These are phyloP conservation scores for Melopsittacus undulatus DNA, from an alignment of 2,797 vertebrate species.

Conservation along the genomic window DNA sequence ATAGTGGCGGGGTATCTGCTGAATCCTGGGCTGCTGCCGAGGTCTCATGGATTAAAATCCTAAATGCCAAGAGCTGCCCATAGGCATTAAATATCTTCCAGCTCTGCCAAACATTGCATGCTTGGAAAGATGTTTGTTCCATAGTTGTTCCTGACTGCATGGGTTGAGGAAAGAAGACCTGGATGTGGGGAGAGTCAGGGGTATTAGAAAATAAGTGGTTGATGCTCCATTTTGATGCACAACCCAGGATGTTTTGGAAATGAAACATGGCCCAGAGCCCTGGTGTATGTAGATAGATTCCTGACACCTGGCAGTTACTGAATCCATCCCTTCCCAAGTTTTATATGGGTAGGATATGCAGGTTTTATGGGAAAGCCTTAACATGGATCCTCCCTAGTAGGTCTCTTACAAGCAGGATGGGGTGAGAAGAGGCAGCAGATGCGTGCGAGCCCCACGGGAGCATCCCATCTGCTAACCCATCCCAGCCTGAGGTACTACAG, in stretches of 20 bases:
- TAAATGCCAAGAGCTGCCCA: background rate
- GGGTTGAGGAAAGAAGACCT: accelerated
- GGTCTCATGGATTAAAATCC: background rate
- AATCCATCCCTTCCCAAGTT: background rate
- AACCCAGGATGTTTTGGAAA: accelerated
- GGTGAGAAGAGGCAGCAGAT: background rate
- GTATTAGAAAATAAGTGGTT: background rate
- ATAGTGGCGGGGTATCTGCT: background rate
- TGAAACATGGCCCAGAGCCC: background rate
- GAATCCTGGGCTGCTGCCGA: background rate
- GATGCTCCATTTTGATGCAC: background rate
- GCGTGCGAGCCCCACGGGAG: accelerated
- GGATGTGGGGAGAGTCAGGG: background rate
- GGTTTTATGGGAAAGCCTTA: background rate
- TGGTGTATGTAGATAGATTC: accelerated
- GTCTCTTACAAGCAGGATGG: accelerated
- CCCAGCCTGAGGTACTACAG: too few relatives aligned
- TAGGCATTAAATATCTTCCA: background rate
- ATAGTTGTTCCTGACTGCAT: background rate
- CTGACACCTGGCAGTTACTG: accelerated
- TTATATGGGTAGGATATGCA: accelerated
- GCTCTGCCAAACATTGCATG: accelerated
- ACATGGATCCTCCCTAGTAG: background rate
- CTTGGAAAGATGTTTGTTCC: background rate
- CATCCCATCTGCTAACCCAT: background rate